phyloP scores from a whole-genome alignment of 2,797 vertebrate species.

The Pelochelys cantorii region DNA sequence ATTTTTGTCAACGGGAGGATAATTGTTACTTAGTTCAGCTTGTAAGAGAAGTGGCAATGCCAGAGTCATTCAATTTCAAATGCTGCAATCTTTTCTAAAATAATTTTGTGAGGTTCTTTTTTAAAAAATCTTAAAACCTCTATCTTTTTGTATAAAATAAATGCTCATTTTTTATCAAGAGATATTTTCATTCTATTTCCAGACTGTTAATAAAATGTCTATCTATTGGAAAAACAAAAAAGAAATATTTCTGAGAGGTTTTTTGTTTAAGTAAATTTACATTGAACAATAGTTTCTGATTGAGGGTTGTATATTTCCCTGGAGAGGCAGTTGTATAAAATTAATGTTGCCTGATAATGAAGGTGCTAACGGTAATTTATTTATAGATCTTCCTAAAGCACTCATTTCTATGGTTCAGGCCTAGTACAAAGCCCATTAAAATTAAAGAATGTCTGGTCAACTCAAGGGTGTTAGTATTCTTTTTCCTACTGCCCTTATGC shows the following conservation, averaged over 20 bases:
- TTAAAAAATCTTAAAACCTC: background rate
- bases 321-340: background rate
- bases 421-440: background rate
- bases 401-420: background rate
- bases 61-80: background rate
- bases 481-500: background rate
- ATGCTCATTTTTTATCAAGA: background rate
- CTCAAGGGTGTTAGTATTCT: background rate
- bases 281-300: background rate
- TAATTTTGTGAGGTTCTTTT: background rate
- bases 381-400: background rate
- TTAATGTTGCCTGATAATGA: background rate
- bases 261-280: background rate
- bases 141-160: background rate
- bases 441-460: background rate
- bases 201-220: background rate
- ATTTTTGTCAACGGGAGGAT: background rate
- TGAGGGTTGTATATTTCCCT: background rate
- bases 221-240: background rate
- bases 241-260: background rate
- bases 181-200: background rate
- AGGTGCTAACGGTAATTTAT: background rate
- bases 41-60: background rate
- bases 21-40: background rate
- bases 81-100: background rate